These are phyloP conservation scores for Dermolepida albohirtum DNA, from an alignment of 2,888 invertebrate species.

Conservation along the genomic window DNA sequence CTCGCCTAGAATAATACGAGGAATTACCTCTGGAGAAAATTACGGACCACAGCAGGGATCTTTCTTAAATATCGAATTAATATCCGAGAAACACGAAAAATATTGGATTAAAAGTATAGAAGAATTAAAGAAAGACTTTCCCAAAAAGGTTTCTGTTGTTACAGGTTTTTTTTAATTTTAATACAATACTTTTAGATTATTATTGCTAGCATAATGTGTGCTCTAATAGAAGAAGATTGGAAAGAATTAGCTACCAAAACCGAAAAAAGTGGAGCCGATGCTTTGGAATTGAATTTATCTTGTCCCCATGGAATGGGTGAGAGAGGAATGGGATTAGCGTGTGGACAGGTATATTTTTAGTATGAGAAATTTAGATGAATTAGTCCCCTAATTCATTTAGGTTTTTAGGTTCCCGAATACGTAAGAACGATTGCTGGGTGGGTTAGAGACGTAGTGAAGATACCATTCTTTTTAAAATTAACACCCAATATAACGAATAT, in stretches of 20 bases:
- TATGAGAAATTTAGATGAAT: neutral
- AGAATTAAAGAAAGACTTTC: conserved; percentile 93
- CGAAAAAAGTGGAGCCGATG: conserved; percentile 89
- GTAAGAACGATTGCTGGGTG: conserved; percentile 91
- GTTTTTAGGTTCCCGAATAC: conserved; percentile 85
- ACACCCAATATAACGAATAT: conserved; percentile 99
- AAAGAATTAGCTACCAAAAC: conserved; percentile 80
- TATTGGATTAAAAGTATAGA: conserved; percentile 93
- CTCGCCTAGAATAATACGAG: conserved; percentile 95
- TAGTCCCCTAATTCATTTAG: conserved; percentile 64
- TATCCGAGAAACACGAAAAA: conserved; percentile 94
- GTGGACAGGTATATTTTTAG: conserved; percentile 81
- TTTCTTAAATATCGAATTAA: conserved; percentile 97
- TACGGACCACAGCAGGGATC: conserved; percentile 97
- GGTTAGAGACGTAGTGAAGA: conserved; percentile 87
- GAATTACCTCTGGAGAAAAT: conserved; percentile 89
- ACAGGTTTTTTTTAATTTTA: conserved; percentile 11
- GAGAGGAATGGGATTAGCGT: conserved; percentile 97
- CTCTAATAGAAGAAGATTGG: conserved; percentile 91
- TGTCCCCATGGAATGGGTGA: conserved; percentile 99
- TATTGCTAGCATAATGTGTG: conserved; percentile 97
- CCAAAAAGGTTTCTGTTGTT: conserved; percentile 74
- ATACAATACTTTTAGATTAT: conserved; percentile 71
- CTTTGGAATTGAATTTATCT: conserved; percentile 94
- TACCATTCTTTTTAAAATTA: conserved; percentile 97